Base-by-base conservation (phyloP, 1,140 invertebrate genomes). In the Stegodyphus mimosarum region DNA sequence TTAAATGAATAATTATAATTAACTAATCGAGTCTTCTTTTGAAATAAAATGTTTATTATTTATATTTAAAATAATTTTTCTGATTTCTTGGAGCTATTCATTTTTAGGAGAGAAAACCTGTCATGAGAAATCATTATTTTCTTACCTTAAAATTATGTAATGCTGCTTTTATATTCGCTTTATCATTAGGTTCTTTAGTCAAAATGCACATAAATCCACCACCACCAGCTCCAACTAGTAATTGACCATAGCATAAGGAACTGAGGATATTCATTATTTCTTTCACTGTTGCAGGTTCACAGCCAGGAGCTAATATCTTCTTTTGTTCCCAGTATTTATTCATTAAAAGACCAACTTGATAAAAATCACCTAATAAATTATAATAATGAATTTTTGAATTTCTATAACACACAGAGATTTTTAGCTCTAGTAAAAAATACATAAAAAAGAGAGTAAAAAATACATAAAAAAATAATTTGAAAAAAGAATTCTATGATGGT, bases 301-400 rank as follows among this genome's bases (percentile, higher is more conserved):
- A 91, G 9, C 91, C 91, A 13, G 91, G 90, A n/a, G 92, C 91
- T 87, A 92, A 89, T 7, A 88, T 86, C 84, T 91, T 91, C 89
- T 92, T 92, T 87, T 91, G 90, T 69, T 89, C 79, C 91, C 92
- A 92, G 84, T 92, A 92, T 7, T 86, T 87, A 70, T 89, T 88
- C 75, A 92, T 89, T 72, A 90, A 90, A 6, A 86, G 11, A 7
- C 91, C 92, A 13, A 92, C 88, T 55, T 86, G 87, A 33, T 84
- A 69, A 11, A 92, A 87, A 87, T 92, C 88, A 81, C 89, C 90
- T 89, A 15, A 33, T 33, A 33, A 33, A 33, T 33, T 33, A 33
- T 33, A 33, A 33, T 33, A 33, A 33, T 33, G 33, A 33, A 33
- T 33, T 33, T 33, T 33, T 33, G 33, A 33, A 33, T 1, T 33